Evolutionary conservation across 2,888 invertebrate species (phyloP).

Genomic region (Pedicia rivosa): DNA sequence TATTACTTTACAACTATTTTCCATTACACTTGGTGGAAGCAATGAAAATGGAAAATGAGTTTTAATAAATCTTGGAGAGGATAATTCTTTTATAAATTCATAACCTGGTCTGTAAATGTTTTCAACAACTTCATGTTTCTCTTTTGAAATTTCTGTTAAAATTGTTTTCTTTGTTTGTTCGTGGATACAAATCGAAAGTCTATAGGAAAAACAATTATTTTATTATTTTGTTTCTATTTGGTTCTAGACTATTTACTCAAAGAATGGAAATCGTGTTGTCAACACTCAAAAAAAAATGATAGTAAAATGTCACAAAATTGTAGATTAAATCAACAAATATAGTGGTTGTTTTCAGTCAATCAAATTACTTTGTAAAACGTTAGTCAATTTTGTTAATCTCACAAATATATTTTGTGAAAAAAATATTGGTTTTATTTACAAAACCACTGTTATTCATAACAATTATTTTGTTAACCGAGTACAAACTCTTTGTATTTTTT

Average conservation of each 20-base stretch:
- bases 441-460: too few relatives aligned
- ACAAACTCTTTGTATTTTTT: too few relatives aligned
- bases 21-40: constrained; percentile 43
- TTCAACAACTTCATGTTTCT: constrained; percentile 40
- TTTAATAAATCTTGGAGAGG: constrained; percentile 29
- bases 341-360: too few relatives aligned
- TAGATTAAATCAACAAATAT: too few relatives aligned
- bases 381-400: too few relatives aligned
- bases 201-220: constrained; percentile 22
- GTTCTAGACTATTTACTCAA: constrained; percentile 45
- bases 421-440: too few relatives aligned
- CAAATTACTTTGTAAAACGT: too few relatives aligned
- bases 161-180: constrained; percentile 46
- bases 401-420: too few relatives aligned
- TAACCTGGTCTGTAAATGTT: constrained; percentile 44
- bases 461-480: too few relatives aligned
- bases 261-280: constrained; percentile 55
- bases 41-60: constrained; percentile 65
- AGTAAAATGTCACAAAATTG: too few relatives aligned
- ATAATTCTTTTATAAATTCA: constrained; percentile 31
- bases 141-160: constrained; percentile 38
- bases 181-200: constrained; percentile 55
- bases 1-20: constrained; percentile 40
- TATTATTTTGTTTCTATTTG: not conserved
- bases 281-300: too few relatives aligned